phyloP scores from a whole-genome alignment of 2,888 invertebrate species.

The Amiota minor region DNA sequence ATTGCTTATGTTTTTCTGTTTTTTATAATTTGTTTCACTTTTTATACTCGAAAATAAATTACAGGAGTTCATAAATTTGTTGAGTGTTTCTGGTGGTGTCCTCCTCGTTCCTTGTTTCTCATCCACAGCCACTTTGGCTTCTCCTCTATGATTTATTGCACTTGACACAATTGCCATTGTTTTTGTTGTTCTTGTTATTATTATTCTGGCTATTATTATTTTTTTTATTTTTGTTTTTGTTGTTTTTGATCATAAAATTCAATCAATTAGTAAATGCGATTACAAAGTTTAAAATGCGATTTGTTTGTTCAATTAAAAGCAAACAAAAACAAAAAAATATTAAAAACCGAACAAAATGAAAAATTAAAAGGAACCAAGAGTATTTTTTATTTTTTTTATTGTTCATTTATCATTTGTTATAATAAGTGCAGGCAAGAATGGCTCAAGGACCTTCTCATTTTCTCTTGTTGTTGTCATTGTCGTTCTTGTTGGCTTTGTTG shows the following conservation, averaged over 20 bases:
- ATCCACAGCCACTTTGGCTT: background rate
- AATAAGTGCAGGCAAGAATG: constrained; percentile 5
- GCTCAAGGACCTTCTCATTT: constrained; percentile 22
- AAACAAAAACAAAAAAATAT: background rate
- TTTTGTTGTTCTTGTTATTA: constrained; percentile 6
- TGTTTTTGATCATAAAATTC: constrained; percentile 20
- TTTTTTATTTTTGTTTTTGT: constrained; percentile 9
- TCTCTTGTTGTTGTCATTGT: constrained; percentile 10
- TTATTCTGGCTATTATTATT: background rate
- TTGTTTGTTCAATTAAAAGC: constrained; percentile 36
- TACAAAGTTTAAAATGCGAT: constrained; percentile 38
- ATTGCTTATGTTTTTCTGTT: background rate
- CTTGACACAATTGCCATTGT: constrained; percentile 20
- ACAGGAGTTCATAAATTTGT: constrained; percentile 7
- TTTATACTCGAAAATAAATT: background rate
- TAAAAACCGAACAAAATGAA: background rate
- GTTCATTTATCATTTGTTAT: constrained; percentile 21
- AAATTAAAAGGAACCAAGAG: constrained; percentile 6
- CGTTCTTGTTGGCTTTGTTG: background rate
- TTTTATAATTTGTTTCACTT: background rate
- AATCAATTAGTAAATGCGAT: constrained; percentile 37
- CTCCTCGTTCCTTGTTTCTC: background rate
- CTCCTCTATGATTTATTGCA: constrained; percentile 24
- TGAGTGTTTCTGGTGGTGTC: background rate
- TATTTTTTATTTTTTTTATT: constrained; percentile 12